phyloP scores from a whole-genome alignment of 1,140 invertebrate genomes.

The Drosophila subpulchrella region DNA sequence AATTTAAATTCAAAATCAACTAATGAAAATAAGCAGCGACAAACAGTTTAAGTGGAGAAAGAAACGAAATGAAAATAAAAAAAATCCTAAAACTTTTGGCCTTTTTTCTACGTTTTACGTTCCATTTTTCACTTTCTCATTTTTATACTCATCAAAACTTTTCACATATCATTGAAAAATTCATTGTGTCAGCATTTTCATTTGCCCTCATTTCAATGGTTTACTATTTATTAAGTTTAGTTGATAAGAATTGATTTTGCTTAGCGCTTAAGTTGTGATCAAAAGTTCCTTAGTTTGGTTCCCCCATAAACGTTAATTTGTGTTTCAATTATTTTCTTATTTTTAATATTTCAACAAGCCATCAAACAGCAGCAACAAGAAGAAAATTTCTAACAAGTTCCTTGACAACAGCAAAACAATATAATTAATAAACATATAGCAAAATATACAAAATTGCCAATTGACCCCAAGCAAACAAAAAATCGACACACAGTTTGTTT shows the following conservation, averaged over 20 bases:
- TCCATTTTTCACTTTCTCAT: constrained; percentile 16
- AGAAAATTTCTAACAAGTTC: constrained; percentile 74
- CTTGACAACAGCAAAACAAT: constrained; percentile 61
- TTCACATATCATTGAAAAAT: constrained; percentile 41
- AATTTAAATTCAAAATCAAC: constrained; percentile 48
- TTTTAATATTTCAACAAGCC: constrained; percentile 67
- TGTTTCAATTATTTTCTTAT: constrained; percentile 65
- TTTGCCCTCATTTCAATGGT: constrained; percentile 26
- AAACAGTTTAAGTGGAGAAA: constrained; percentile 40
- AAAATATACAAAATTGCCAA: constrained; percentile 69
- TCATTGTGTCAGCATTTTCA: constrained; percentile 54
- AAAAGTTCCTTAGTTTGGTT: constrained; percentile 83
- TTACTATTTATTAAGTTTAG: constrained; percentile 56
- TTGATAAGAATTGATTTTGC: constrained; percentile 44
- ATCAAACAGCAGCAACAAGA: constrained; percentile 69
- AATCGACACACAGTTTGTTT: constrained; percentile 28
- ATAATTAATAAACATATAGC: constrained; percentile 50
- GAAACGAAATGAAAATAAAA: constrained; percentile 59
- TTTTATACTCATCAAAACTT: constrained; percentile 25
- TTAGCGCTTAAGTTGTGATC: constrained; percentile 78
- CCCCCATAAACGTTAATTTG: constrained; percentile 61
- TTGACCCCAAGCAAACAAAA: constrained; percentile 16
- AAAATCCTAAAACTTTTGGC: constrained; percentile 59
- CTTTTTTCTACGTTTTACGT: constrained; percentile 34
- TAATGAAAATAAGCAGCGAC: constrained; percentile 17